Evolutionary conservation across 2,797 vertebrate species (phyloP).

Genomic region (Pitangus sulphuratus): DNA sequence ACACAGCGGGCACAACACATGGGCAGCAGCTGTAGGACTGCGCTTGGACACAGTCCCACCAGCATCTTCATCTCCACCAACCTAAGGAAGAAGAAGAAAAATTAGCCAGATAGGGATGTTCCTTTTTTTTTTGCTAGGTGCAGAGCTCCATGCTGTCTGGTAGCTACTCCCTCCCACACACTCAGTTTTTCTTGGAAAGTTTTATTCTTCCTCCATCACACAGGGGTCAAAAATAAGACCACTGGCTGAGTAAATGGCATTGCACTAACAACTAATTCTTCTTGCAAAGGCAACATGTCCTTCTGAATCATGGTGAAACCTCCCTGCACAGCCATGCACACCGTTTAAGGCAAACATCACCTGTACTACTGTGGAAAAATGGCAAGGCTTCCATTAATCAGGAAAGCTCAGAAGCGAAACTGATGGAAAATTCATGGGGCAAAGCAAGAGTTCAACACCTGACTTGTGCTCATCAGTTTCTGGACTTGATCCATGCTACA

Average conservation of each 20-base stretch:
- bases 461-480: conserved; percentile 49
- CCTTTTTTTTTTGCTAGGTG: background rate
- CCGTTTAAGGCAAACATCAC: conserved; percentile 59
- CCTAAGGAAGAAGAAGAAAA: conserved; percentile 51
- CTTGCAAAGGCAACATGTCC: conserved; percentile 68
- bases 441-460: conserved; percentile 48
- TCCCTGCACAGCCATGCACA: conserved; percentile 41
- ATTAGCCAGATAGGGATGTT: background rate
- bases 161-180: background rate
- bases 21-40: background rate
- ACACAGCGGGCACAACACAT: conserved; percentile 87
- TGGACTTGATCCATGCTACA: background rate
- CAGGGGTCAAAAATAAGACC: conserved; percentile 48
- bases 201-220: conserved; percentile 44
- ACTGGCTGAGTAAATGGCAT: background rate
- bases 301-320: conserved; percentile 54
- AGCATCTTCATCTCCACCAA: conserved; percentile 51
- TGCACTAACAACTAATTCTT: conserved; percentile 53
- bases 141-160: background rate
- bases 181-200: conserved; percentile 8
- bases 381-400: conserved; percentile 57
- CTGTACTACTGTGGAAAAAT: background rate
- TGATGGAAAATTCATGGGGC: conserved; percentile 57
- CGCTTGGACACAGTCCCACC: background rate
- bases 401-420: conserved; percentile 53